phyloP scores from a whole-genome alignment of 2,888 invertebrate genomes.

The Philonicus albiceps region DNA sequence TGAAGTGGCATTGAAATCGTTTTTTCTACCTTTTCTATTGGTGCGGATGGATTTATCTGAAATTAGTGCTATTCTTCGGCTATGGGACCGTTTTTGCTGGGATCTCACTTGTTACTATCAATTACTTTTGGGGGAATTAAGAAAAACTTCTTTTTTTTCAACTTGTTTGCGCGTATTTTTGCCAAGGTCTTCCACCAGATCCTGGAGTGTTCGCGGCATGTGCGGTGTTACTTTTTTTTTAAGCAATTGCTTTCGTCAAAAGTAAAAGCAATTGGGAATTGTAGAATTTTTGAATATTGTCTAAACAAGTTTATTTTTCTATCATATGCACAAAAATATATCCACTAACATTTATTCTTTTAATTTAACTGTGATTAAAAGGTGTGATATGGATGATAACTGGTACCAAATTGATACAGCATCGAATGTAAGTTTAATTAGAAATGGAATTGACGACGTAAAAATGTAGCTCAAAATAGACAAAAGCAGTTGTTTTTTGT shows the following conservation, averaged over 20 bases:
- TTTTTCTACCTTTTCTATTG: constrained; percentile 21
- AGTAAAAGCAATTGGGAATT: neutral
- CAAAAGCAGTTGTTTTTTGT: neutral
- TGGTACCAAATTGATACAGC: neutral
- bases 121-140: constrained; percentile 10
- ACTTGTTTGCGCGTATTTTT: constrained; percentile 12
- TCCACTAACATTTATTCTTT: neutral
- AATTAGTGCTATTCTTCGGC: constrained; percentile 36
- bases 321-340: neutral
- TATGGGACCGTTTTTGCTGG: constrained; percentile 3
- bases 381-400: neutral
- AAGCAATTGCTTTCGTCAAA: neutral
- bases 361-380: neutral
- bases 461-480: neutral
- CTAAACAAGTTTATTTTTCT: neutral
- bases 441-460: neutral
- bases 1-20: constrained; percentile 47
- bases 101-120: constrained; percentile 15
- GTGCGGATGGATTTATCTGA: constrained; percentile 18
- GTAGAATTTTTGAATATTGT: neutral
- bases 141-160: constrained; percentile 11
- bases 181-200: neutral
- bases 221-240: neutral
- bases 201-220: neutral
- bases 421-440: neutral